A percentile compares a stretch with the other conserved stretches of the same genome.
These are phyloP conservation scores for Melanotaenia boesemani DNA, from an alignment of 2,797 vertebrate species.

Conservation along the genomic window DNA sequence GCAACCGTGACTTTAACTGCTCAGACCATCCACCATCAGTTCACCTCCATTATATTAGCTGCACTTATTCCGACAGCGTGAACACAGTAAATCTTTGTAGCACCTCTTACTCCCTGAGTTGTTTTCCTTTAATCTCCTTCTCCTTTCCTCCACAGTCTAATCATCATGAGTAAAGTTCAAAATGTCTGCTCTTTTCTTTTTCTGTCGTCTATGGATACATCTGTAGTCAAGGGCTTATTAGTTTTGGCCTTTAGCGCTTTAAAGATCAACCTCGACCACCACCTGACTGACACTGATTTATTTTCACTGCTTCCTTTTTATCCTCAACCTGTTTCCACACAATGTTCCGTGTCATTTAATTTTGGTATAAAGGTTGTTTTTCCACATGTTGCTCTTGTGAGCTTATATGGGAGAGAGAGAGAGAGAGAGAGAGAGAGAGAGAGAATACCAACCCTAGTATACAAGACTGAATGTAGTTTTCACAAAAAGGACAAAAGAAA, in stretches of 20 bases:
- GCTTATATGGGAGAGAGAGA: not conserved
- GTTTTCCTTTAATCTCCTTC: slow-evolving; percentile 40
- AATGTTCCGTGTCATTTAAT: not conserved
- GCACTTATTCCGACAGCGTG: slow-evolving; percentile 38
- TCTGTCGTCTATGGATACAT: slow-evolving; percentile 46
- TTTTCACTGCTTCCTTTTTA: slow-evolving; percentile 22
- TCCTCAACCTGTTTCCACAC: not conserved
- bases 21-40: slow-evolving; percentile 38
- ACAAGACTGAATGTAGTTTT: not conserved
- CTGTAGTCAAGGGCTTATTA: slow-evolving; percentile 62
- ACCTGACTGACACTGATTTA: slow-evolving; percentile 20
- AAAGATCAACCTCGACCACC: slow-evolving; percentile 39
- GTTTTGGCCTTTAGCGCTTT: slow-evolving; percentile 57
- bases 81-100: slow-evolving; percentile 45
- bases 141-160: slow-evolving; percentile 29
- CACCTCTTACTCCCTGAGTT: slow-evolving; percentile 16
- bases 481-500: not conserved
- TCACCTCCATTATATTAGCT: slow-evolving; percentile 43
- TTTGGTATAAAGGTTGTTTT: not conserved
- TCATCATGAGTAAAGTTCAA: slow-evolving; percentile 60
- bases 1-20: slow-evolving; percentile 44
- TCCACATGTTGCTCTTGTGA: slow-evolving; percentile 8
- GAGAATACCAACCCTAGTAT: not conserved
- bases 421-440: too few species aligned
- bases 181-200: slow-evolving; percentile 44